These are phyloP conservation scores for Herpailurus yagouaroundi DNA, from an alignment of 2,113 vertebrate species.

Conservation along the genomic window DNA sequence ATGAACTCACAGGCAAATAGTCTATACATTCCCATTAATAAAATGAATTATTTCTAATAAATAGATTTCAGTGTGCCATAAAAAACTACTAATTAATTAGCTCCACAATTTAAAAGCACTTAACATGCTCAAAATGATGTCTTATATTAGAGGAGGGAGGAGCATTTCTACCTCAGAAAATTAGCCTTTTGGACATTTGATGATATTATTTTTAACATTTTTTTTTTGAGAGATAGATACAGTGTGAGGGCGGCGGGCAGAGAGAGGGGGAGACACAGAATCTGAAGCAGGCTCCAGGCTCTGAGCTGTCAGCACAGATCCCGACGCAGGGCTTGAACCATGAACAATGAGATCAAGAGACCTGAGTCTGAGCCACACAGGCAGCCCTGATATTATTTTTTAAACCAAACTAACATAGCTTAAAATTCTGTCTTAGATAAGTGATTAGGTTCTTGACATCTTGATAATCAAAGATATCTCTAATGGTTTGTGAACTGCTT, in stretches of 20 bases:
- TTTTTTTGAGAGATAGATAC: too few species aligned
- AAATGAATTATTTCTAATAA: slow-evolving; percentile 38
- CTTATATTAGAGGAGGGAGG: neutral
- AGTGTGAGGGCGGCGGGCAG: too few species aligned
- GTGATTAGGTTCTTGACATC: neutral
- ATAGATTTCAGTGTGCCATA: neutral
- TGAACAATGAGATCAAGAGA: too few species aligned
- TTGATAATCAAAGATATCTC: neutral
- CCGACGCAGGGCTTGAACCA: too few species aligned
- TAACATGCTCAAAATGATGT: neutral
- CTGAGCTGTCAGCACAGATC: too few species aligned
- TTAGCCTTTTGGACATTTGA: neutral
- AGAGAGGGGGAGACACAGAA: too few species aligned
- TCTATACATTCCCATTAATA: neutral
- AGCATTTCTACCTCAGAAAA: neutral
- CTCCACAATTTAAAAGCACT: neutral
- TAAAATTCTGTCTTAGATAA: neutral
- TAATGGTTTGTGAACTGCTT: neutral
- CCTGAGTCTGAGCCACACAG: too few species aligned
- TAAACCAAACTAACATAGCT: slow-evolving; percentile 6
- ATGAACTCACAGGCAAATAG: neutral
- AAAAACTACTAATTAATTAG: slow-evolving; percentile 23
- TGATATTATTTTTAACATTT: neutral
- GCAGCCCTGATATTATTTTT: neutral
- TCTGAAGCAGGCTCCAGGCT: too few species aligned